These are phyloP conservation scores for Pipistrellus nathusii DNA, from an alignment of 2,797 vertebrate genomes.

Conservation along the genomic window DNA sequence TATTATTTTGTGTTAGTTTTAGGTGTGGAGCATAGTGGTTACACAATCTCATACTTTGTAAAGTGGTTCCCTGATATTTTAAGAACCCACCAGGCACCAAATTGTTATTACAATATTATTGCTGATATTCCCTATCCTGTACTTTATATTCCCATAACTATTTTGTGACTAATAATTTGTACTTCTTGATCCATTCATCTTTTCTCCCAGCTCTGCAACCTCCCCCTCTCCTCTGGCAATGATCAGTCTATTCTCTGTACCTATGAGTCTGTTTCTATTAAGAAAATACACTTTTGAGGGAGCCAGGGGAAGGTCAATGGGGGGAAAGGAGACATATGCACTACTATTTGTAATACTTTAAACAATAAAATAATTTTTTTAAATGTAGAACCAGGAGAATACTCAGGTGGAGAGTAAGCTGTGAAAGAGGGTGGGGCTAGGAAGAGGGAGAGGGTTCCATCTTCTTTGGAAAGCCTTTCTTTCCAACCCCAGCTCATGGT, in stretches of 20 bases:
- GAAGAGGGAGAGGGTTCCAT: rapidly evolving
- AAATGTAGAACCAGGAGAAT: not conserved
- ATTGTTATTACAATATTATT: not conserved
- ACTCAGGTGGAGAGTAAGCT: rapidly evolving
- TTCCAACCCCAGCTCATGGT: not conserved
- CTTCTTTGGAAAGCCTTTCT: not conserved
- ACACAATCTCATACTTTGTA: not conserved
- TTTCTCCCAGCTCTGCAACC: not conserved
- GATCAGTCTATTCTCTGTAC: not conserved
- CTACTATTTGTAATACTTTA: too few species aligned
- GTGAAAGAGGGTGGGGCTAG: rapidly evolving
- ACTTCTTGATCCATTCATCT: not conserved
- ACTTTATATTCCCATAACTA: not conserved
- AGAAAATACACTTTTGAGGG: too few species aligned
- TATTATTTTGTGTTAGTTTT: not conserved
- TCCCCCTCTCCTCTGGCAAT: not conserved
- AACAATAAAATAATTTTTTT: too few species aligned
- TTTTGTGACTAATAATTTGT: not conserved
- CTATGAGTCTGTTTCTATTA: not conserved
- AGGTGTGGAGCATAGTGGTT: not conserved
- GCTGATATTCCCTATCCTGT: not conserved
- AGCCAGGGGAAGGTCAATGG: too few species aligned
- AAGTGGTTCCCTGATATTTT: not conserved
- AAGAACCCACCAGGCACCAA: not conserved
- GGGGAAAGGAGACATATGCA: too few species aligned